Evolutionary conservation across 1,140 invertebrate species (phyloP).

Genomic region (Berghia stephanieae): DNA sequence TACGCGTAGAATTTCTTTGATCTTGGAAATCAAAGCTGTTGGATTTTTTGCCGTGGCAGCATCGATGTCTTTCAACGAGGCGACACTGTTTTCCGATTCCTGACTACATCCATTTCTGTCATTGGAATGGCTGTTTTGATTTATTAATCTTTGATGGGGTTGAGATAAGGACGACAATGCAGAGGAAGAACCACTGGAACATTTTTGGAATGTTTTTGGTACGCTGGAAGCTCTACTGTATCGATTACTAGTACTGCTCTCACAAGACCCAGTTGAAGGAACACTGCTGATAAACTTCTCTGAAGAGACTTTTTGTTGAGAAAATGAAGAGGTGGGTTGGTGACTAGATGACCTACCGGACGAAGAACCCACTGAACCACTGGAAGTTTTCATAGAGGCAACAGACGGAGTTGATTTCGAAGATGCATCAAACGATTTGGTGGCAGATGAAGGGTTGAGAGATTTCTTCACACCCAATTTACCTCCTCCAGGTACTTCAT

Average conservation of each 20-base stretch:
- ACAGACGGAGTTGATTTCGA: background rate
- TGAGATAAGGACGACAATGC: too few relatives aligned
- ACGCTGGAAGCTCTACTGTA: constrained; percentile 10
- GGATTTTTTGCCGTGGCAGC: constrained; percentile 39
- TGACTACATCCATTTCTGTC: too few relatives aligned
- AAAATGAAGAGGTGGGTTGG: background rate
- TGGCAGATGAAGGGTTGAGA: background rate
- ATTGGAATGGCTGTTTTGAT: too few relatives aligned
- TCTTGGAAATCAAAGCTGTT: constrained; percentile 48
- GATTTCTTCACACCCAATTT: background rate
- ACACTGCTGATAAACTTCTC: too few relatives aligned
- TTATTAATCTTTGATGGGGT: too few relatives aligned
- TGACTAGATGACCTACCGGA: constrained; percentile 8
- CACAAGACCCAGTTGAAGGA: too few relatives aligned
- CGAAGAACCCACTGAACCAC: constrained; percentile 10
- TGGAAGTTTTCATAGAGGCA: constrained; percentile 18
- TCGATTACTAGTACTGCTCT: background rate
- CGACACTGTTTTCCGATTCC: too few relatives aligned
- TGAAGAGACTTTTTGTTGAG: too few relatives aligned
- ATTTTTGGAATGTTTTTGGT: constrained; percentile 24
- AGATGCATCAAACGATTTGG: constrained; percentile 3
- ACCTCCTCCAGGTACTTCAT: constrained; percentile 47
- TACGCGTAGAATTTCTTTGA: constrained; percentile 57
- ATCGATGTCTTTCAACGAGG: constrained; percentile 31
- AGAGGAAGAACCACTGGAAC: too few relatives aligned